Evolutionary conservation across 2,113 vertebrate species (phyloP).

Genomic region (Aspidoscelis tigris): DNA sequence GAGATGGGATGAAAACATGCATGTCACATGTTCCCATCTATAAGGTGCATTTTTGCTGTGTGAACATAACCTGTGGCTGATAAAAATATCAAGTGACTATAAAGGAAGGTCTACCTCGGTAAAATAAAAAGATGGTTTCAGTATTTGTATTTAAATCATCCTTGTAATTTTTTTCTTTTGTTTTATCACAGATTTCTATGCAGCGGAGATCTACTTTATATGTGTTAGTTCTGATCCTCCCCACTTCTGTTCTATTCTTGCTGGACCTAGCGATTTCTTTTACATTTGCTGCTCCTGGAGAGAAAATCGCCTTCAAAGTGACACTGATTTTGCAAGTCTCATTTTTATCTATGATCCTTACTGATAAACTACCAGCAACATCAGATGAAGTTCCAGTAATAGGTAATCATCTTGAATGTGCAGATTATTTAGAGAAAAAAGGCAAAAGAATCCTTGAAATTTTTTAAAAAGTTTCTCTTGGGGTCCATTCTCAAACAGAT

Average conservation of each 20-base stretch:
- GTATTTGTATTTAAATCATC: neutral
- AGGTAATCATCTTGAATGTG: constrained; percentile 55
- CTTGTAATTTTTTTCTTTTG: neutral
- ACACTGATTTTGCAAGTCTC: constrained; percentile 77
- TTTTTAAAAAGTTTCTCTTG: too few species aligned
- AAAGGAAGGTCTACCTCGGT: too few species aligned
- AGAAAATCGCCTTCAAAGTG: constrained; percentile 77
- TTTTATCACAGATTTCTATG: constrained; percentile 61
- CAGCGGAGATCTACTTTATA: constrained; percentile 72
- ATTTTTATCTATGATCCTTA: constrained; percentile 75
- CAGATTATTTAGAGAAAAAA: neutral
- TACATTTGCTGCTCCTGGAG: constrained; percentile 58
- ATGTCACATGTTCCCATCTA: too few species aligned
- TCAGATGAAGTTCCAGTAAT: constrained; percentile 65
- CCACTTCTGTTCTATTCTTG: constrained; percentile 65
- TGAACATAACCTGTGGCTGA: too few species aligned
- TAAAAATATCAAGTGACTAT: too few species aligned
- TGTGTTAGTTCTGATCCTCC: constrained; percentile 71
- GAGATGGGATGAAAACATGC: too few species aligned
- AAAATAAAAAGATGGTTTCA: neutral
- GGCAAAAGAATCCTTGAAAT: too few species aligned
- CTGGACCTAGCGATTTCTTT: constrained; percentile 76
- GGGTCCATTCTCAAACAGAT: too few species aligned
- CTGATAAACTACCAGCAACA: constrained; percentile 77
- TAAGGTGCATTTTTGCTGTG: too few species aligned